Evolutionary conservation across 2,113 vertebrate genomes (phyloP).

Genomic region (Aix galericulata): DNA sequence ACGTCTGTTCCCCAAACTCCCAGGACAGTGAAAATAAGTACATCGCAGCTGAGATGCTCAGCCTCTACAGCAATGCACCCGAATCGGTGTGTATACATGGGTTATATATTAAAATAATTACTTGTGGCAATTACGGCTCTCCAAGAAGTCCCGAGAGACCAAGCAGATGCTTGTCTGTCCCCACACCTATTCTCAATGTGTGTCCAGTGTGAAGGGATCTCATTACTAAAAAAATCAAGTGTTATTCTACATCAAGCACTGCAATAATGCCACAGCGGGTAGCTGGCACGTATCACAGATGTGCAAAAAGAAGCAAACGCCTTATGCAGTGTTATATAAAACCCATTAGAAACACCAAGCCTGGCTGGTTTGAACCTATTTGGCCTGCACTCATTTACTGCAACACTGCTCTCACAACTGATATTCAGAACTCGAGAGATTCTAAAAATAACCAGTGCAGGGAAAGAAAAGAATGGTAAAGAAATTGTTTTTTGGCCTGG

Average conservation of each 20-base stretch:
- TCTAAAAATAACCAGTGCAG: conserved; percentile 38
- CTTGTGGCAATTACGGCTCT: neutral
- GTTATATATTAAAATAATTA: neutral
- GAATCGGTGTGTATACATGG: neutral
- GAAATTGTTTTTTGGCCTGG: neutral
- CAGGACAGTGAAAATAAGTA: neutral
- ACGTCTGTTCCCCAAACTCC: neutral
- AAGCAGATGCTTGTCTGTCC: neutral
- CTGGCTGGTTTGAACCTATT: neutral
- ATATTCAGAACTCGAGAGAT: neutral
- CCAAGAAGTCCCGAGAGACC: neutral
- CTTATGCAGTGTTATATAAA: neutral
- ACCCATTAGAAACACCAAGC: neutral
- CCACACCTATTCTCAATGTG: neutral
- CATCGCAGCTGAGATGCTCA: neutral
- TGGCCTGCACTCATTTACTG: neutral
- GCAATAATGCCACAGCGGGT: neutral
- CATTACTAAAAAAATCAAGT: neutral
- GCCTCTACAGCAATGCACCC: neutral
- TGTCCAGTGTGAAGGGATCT: neutral
- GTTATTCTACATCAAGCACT: neutral
- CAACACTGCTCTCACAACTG: neutral
- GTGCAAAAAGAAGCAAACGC: neutral
- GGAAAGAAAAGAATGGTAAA: neutral
- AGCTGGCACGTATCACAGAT: neutral